A percentile compares a stretch with the other conserved stretches of the same genome.
These are phyloP conservation scores for Chalcis sispes DNA, from an alignment of 2,888 invertebrate species.

Conservation along the genomic window DNA sequence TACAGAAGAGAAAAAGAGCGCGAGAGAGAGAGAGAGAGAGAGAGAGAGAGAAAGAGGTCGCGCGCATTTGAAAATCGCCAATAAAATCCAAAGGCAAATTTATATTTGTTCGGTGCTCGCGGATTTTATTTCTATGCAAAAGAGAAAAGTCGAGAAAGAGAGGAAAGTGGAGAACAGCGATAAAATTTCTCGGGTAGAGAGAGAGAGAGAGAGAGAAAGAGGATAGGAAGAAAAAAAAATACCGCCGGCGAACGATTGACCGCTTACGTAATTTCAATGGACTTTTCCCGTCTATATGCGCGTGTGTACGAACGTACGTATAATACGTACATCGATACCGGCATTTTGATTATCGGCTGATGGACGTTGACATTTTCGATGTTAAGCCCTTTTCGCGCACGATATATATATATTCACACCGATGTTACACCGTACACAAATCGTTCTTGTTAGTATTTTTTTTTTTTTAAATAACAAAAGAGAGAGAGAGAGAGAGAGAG, in stretches of 20 bases:
- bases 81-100: slow-evolving; percentile 36
- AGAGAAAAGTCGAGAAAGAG: slow-evolving; percentile 48
- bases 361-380: slow-evolving; percentile 43
- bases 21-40: too few species aligned
- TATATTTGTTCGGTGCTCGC: slow-evolving; percentile 28
- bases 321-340: background rate
- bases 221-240: slow-evolving; percentile 25
- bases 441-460: too few species aligned
- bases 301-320: background rate
- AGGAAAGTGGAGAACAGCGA: slow-evolving; percentile 16
- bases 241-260: slow-evolving; percentile 31
- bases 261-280: slow-evolving; percentile 53
- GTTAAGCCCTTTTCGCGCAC: too few species aligned
- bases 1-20: too few species aligned
- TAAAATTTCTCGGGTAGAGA: slow-evolving; percentile 35
- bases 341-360: slow-evolving; percentile 14
- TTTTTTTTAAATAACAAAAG: too few species aligned
- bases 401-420: slow-evolving; percentile 38
- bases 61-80: slow-evolving; percentile 13
- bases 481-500: too few species aligned
- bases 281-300: too few species aligned
- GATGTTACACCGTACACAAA: slow-evolving; percentile 9
- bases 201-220: slow-evolving; percentile 7
- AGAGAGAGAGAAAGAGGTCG: too few species aligned
- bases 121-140: slow-evolving; percentile 58